Conservation (phyloP, 2,888 invertebrate genomes). For the Lasiommata megera region DNA sequence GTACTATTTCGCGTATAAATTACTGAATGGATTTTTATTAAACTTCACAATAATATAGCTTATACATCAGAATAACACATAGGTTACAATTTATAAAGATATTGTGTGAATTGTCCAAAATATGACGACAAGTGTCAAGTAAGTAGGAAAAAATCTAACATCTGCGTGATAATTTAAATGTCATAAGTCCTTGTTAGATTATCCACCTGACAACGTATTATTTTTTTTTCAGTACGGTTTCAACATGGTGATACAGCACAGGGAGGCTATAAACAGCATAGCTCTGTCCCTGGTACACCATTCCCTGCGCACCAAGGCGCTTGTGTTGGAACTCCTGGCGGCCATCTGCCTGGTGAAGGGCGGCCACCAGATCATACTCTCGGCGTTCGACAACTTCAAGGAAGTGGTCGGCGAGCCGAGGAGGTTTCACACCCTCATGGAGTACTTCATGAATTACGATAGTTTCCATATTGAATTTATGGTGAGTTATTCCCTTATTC, state of each 20-base stretch:
- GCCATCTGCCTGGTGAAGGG: slow-evolving; percentile 99
- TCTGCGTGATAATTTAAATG: no score
- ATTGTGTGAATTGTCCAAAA: no score
- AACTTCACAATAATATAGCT: no score
- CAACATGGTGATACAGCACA: slow-evolving; percentile 99
- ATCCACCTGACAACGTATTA: no score
- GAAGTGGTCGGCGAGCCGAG: slow-evolving; percentile 91
- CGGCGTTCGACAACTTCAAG: slow-evolving; percentile 99
- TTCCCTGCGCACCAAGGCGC: slow-evolving; percentile 97
- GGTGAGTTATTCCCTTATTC: no score
- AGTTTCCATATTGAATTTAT: slow-evolving; percentile 99
- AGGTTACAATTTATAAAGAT: no score
- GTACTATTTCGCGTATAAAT: no score
- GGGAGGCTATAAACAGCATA: slow-evolving; percentile 99
- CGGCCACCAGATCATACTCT: slow-evolving; percentile 98
- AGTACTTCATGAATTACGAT: slow-evolving; percentile 97
- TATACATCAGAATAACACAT: no score
- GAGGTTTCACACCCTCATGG: slow-evolving; percentile 98
- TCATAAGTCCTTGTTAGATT: no score
- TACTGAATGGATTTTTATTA: no score
- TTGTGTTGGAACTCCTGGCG: slow-evolving; percentile 97
- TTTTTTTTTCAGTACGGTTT: slow-evolving; percentile 91
- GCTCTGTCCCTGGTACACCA: slow-evolving; percentile 98
- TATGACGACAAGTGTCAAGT: no score
- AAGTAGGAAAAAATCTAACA: no score